phyloP scores from a whole-genome alignment of 2,888 invertebrate species.

The Drosophila paucipuncta region DNA sequence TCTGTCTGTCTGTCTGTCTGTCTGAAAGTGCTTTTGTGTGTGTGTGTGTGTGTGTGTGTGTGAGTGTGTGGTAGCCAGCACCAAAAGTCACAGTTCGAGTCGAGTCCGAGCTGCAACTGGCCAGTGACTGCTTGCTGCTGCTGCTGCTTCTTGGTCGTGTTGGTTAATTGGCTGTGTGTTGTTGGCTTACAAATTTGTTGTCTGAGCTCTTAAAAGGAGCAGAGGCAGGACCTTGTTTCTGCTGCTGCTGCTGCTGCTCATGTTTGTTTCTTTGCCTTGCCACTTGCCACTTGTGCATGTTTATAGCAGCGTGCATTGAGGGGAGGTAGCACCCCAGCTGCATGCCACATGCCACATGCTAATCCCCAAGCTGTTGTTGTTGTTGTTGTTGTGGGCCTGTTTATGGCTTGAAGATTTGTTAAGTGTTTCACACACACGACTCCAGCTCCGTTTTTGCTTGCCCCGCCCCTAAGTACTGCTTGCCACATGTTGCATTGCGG shows the following conservation, averaged over 20 bases:
- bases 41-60: not conserved
- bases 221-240: constrained; percentile 28
- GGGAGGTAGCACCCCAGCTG: not conserved
- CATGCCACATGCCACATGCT: constrained; percentile 24
- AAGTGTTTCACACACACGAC: constrained; percentile 46
- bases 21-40: not conserved
- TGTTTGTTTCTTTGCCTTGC: constrained; percentile 52
- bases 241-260: constrained; percentile 23
- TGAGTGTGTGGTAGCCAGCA: constrained; percentile 5
- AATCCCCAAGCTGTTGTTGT: constrained; percentile 31
- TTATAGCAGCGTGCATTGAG: constrained; percentile 40
- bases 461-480: constrained; percentile 21
- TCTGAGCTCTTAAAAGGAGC: constrained; percentile 43
- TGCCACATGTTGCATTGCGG: constrained; percentile 25
- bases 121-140: constrained; percentile 4
- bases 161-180: constrained; percentile 68
- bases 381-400: constrained; percentile 37
- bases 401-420: constrained; percentile 63
- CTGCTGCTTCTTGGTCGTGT: constrained; percentile 32
- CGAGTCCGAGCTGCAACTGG: constrained; percentile 10
- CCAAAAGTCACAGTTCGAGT: constrained; percentile 55
- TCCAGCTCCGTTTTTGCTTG: not conserved
- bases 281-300: constrained; percentile 62
- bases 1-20: constrained; percentile 9
- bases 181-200: constrained; percentile 67